A percentile compares a stretch with the other conserved stretches of the same genome.
phyloP scores from a whole-genome alignment of 1,140 invertebrate species.

The Zaprionus gabonicus region DNA sequence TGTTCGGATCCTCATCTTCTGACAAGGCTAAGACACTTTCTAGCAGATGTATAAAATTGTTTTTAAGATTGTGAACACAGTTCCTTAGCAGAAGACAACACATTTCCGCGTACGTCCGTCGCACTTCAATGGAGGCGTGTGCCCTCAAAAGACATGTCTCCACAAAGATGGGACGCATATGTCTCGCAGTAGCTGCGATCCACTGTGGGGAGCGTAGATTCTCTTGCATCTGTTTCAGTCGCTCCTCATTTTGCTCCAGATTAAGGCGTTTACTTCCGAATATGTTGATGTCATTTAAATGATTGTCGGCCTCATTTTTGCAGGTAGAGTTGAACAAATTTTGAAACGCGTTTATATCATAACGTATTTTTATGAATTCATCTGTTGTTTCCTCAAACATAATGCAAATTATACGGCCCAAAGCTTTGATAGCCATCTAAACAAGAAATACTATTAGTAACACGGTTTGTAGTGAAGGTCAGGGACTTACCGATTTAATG shows the following conservation, averaged over 20 bases:
- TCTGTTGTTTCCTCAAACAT: constrained; percentile 78
- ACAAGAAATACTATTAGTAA: neutral
- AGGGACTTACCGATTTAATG: constrained; percentile 65
- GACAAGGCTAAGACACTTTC: constrained; percentile 76
- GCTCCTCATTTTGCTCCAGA: constrained; percentile 63
- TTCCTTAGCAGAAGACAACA: constrained; percentile 62
- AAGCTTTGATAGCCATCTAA: constrained; percentile 67
- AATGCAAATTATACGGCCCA: constrained; percentile 72
- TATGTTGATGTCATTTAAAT: constrained; percentile 37
- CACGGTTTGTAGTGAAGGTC: neutral
- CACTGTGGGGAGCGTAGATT: constrained; percentile 61
- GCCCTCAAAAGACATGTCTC: constrained; percentile 64
- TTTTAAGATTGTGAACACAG: constrained; percentile 65
- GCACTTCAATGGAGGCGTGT: constrained; percentile 47
- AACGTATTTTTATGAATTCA: constrained; percentile 56
- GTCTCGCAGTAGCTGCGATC: constrained; percentile 62
- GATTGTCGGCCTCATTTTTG: neutral
- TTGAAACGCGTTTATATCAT: constrained; percentile 61
- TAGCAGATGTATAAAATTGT: constrained; percentile 69
- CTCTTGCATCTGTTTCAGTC: constrained; percentile 57
- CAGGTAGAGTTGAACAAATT: constrained; percentile 33
- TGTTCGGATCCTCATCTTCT: constrained; percentile 60
- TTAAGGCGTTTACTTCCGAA: constrained; percentile 50
- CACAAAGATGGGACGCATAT: constrained; percentile 59
- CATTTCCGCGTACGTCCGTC: constrained; percentile 63